Evolutionary conservation across 2,888 invertebrate species (phyloP).

Genomic region (Campaea margaritaria): DNA sequence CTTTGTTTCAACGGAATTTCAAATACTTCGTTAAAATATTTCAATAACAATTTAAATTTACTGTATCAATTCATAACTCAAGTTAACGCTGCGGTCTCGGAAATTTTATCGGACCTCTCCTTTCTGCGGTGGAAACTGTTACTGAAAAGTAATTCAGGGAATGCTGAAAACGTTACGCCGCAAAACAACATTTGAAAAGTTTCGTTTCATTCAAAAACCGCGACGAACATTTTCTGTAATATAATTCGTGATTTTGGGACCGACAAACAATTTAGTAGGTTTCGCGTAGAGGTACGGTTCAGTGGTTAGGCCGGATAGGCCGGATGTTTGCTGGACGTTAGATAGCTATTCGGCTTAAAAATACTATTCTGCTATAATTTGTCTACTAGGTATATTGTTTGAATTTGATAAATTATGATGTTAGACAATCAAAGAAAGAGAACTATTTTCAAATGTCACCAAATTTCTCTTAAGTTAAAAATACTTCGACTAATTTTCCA

Average conservation of each 20-base stretch:
- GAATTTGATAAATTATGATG: too few relatives aligned
- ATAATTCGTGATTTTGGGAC: constrained; percentile 54
- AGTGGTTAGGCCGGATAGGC: constrained; percentile 13
- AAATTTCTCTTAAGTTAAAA: too few relatives aligned
- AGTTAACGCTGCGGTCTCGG: constrained; percentile 46
- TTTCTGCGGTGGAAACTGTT: constrained; percentile 57
- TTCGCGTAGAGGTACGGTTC: constrained; percentile 9
- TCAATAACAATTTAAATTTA: constrained; percentile 48
- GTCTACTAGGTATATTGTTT: too few relatives aligned
- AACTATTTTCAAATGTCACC: too few relatives aligned
- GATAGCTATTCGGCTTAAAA: too few relatives aligned
- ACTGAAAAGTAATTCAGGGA: constrained; percentile 65
- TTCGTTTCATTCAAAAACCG: constrained; percentile 57
- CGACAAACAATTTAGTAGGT: constrained; percentile 51
- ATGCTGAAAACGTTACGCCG: constrained; percentile 59
- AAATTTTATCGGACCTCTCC: constrained; percentile 50
- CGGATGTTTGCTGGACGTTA: too few relatives aligned
- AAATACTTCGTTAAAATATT: constrained; percentile 44
- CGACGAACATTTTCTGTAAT: constrained; percentile 52
- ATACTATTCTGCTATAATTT: too few relatives aligned
- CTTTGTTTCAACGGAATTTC: constrained; percentile 41
- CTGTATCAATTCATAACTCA: constrained; percentile 54
- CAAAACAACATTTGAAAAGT: constrained; percentile 67
- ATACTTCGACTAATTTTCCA: too few relatives aligned
- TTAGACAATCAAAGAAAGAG: too few relatives aligned